A percentile compares a stretch with the other conserved stretches of the same genome.
Evolutionary conservation across 2,113 vertebrate genomes (phyloP).

Genomic region (Hystrix brachyura): DNA sequence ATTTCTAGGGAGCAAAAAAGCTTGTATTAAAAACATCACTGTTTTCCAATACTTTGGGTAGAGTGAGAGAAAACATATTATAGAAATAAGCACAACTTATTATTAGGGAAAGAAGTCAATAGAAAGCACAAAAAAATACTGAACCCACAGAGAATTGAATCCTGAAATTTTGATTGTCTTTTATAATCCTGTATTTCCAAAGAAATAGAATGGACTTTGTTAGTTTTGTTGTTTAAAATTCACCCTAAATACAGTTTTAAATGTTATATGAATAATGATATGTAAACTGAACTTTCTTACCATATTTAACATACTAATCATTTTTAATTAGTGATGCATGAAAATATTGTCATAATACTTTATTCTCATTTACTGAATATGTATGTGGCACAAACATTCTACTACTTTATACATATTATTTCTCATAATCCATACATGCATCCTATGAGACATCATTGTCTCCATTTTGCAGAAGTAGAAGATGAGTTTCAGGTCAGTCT

Average conservation of each 20-base stretch:
- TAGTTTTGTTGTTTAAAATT: constrained; percentile 5
- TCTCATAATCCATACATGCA: neutral
- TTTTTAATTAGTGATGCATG: neutral
- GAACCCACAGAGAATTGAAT: neutral
- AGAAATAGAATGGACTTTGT: neutral
- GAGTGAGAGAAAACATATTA: constrained; percentile 21
- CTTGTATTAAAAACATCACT: constrained; percentile 61
- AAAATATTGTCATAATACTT: neutral
- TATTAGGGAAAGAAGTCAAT: neutral
- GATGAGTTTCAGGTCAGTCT: neutral
- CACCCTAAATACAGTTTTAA: neutral
- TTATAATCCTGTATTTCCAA: neutral
- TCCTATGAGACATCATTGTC: neutral
- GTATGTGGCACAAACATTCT: neutral
- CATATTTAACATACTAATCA: neutral
- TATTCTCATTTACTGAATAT: neutral
- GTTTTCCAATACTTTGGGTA: constrained; percentile 35
- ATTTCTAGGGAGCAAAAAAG: constrained; percentile 38
- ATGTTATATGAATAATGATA: neutral
- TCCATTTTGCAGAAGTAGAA: neutral
- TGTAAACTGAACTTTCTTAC: neutral
- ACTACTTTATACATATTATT: neutral
- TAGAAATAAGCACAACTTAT: constrained; percentile 56
- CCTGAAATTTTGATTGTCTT: neutral
- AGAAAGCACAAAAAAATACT: neutral